phyloP scores from a whole-genome alignment of 2,113 vertebrate species.

The Tamias sibiricus region DNA sequence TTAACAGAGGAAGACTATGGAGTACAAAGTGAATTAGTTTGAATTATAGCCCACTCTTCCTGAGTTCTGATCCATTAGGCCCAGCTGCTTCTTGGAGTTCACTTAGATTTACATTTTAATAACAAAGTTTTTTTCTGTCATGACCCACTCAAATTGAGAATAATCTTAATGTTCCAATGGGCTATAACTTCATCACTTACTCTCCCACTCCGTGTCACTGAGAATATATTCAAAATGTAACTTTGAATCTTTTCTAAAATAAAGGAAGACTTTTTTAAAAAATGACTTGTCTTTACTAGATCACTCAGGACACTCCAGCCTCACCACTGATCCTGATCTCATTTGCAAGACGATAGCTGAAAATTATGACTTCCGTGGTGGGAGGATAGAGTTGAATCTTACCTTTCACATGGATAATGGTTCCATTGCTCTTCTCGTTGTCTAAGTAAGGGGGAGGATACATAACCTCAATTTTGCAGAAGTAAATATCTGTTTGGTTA shows the following conservation, averaged over 20 bases:
- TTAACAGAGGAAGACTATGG: background rate
- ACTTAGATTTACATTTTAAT: background rate
- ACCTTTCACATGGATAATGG: slow-evolving; percentile 88
- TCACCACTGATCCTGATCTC: background rate
- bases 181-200: background rate
- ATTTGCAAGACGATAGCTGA: background rate
- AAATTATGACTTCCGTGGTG: background rate
- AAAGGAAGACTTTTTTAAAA: background rate
- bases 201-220: background rate
- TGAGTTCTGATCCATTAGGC: background rate
- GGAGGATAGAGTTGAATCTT: slow-evolving; percentile 44
- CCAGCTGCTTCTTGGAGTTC: background rate
- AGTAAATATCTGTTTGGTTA: slow-evolving; percentile 89
- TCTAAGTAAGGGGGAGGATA: slow-evolving; percentile 87
- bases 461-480: slow-evolving; percentile 87
- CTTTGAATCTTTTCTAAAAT: background rate
- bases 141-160: background rate
- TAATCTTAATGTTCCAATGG: background rate
- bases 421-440: slow-evolving; percentile 86
- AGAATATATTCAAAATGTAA: background rate
- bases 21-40: background rate
- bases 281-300: background rate
- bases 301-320: background rate
- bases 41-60: background rate
- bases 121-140: background rate